phyloP scores from a whole-genome alignment of 53 echinoderm and acorn worm genomes.

The Patiria pectinifera region DNA sequence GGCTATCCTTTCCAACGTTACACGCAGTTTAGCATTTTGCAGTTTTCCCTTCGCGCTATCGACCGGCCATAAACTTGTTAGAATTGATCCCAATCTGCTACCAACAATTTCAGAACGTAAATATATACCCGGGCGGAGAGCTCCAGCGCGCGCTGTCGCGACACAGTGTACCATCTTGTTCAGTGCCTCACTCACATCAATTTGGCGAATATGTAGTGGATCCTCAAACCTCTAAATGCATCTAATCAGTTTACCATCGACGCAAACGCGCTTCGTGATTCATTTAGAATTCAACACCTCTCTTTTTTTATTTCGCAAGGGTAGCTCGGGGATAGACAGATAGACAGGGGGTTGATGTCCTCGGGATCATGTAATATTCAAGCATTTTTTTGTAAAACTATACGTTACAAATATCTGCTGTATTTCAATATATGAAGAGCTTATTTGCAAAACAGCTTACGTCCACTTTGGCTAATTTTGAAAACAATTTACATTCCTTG shows the following conservation, averaged over 20 bases:
- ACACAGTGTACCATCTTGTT: constrained; percentile 19
- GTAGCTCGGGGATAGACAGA: background rate
- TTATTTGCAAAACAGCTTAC: no score
- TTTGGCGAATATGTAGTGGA: constrained; percentile 47
- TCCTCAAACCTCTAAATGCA: constrained; percentile 36
- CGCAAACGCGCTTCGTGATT: constrained; percentile 24
- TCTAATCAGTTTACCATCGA: constrained; percentile 63
- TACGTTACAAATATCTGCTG: background rate
- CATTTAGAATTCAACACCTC: constrained; percentile 50
- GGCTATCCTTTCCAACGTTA: constrained; percentile 23
- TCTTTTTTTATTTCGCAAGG: background rate
- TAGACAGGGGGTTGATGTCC: constrained; percentile 46
- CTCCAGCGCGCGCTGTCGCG: background rate
- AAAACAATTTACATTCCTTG: no score
- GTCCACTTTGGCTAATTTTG: no score
- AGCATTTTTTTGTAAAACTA: background rate
- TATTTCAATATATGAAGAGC: background rate
- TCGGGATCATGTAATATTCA: background rate
- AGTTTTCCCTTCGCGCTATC: constrained; percentile 52
- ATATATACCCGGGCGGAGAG: constrained; percentile 10
- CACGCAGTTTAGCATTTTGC: constrained; percentile 39
- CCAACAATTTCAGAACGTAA: constrained; percentile 54
- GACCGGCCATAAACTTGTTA: constrained; percentile 40
- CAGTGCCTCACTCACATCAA: constrained; percentile 25
- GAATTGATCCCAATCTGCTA: constrained; percentile 58